phyloP scores from a whole-genome alignment of 2,797 vertebrate species.

The Microchirus variegatus region DNA sequence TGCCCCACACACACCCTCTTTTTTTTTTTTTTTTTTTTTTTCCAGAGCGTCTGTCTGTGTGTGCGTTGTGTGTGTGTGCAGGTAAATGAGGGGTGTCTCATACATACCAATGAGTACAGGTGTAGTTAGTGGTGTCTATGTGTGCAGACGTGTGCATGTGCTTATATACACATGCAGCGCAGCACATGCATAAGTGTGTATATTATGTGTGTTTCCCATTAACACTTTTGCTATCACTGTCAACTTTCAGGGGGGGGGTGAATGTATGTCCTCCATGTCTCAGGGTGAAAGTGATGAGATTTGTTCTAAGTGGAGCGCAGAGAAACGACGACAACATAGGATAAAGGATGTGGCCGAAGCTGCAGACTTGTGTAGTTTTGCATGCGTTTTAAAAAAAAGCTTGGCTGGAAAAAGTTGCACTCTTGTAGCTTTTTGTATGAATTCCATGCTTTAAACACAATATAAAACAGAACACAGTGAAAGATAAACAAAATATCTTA shows the following conservation, averaged over 20 bases:
- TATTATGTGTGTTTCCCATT: conserved; percentile 38
- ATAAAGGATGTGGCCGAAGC: too few species aligned
- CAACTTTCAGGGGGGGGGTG: conserved; percentile 57
- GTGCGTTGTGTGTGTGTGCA: conserved; percentile 16
- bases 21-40: conserved; percentile 20
- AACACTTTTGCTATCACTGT: conserved; percentile 56
- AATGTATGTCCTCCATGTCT: conserved; percentile 42
- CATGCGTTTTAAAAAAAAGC: too few species aligned
- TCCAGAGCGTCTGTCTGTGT: conserved; percentile 13
- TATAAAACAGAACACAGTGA: too few species aligned
- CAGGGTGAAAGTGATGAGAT: conserved; percentile 39
- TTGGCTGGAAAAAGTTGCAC: too few species aligned
- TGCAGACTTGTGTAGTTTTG: too few species aligned
- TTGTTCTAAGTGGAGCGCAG: conserved; percentile 51
- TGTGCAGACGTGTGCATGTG: conserved; percentile 9
- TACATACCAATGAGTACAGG: conserved; percentile 22
- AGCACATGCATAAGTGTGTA: conserved; percentile 21
- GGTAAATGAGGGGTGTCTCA: conserved; percentile 32
- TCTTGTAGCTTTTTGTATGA: too few species aligned
- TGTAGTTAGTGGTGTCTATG: conserved; percentile 24
- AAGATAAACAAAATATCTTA: too few species aligned
- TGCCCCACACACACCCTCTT: conserved; percentile 4
- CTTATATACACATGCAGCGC: background rate
- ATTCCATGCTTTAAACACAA: too few species aligned
- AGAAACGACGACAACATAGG: background rate